Evolutionary conservation across 2,113 vertebrate genomes (phyloP).

Genomic region (Leuciscus idus): DNA sequence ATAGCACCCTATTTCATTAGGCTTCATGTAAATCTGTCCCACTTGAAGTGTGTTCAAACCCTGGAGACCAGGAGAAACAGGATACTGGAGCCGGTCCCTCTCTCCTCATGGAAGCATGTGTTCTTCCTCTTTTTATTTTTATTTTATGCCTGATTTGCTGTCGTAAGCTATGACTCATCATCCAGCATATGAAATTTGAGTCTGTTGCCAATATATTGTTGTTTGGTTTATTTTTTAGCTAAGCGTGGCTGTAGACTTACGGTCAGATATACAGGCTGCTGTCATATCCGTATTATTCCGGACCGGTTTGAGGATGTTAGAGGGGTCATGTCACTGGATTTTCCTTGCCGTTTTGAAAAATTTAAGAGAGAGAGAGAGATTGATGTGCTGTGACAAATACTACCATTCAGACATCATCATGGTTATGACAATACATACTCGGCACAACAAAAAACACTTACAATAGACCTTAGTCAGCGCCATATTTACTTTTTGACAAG

Average conservation of each 20-base stretch:
- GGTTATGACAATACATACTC: background rate
- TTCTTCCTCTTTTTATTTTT: slow-evolving; percentile 20
- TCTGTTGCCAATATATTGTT: slow-evolving; percentile 10
- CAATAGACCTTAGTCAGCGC: background rate
- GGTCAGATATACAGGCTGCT: background rate
- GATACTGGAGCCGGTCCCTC: slow-evolving; percentile 58
- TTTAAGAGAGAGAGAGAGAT: background rate
- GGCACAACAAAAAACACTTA: background rate
- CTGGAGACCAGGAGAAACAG: slow-evolving; percentile 60
- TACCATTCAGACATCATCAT: background rate
- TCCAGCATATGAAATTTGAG: background rate
- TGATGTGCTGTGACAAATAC: background rate
- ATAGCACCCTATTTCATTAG: slow-evolving; percentile 68
- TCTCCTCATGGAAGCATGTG: slow-evolving; percentile 4
- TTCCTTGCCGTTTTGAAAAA: background rate
- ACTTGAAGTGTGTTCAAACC: slow-evolving; percentile 64
- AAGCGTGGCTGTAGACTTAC: background rate
- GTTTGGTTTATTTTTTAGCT: background rate
- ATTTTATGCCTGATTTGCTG: slow-evolving; percentile 23
- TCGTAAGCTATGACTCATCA: slow-evolving; percentile 43
- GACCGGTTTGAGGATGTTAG: background rate
- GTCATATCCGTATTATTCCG: background rate
- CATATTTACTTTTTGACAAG: background rate
- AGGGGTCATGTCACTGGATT: background rate
- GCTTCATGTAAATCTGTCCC: slow-evolving; percentile 68